Evolutionary conservation across 2,888 invertebrate species (phyloP).

Genomic region (Leucania comma): DNA sequence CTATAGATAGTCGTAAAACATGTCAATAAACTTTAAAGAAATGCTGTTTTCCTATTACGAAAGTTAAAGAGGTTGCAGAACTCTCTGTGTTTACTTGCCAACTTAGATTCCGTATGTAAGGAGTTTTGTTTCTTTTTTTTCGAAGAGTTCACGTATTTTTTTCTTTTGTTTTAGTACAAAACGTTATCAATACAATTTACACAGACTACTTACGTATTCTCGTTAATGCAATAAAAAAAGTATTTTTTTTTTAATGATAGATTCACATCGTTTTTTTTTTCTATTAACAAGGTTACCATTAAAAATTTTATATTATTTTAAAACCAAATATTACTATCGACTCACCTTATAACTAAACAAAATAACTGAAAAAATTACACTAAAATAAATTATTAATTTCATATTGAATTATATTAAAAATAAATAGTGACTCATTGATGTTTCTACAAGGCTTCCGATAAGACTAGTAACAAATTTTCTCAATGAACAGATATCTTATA

Average conservation of each 20-base stretch:
- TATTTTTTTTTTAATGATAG: background rate
- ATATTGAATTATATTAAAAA: constrained; percentile 57
- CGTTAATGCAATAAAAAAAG: background rate
- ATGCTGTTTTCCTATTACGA: constrained; percentile 31
- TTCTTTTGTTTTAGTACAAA: background rate
- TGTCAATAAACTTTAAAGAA: constrained; percentile 29
- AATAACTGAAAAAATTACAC: constrained; percentile 52
- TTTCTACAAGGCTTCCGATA: constrained; percentile 21
- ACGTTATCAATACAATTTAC: too few relatives aligned
- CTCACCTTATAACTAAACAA: constrained; percentile 66
- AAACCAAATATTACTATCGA: background rate
- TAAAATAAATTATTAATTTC: constrained; percentile 61
- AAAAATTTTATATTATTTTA: background rate
- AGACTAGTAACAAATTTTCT: constrained; percentile 21
- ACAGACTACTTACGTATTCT: too few relatives aligned
- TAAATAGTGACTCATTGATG: constrained; percentile 44
- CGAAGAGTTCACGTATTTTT: constrained; percentile 1
- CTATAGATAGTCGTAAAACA: constrained; percentile 10
- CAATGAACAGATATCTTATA: constrained; percentile 44
- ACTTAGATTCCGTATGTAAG: constrained; percentile 16
- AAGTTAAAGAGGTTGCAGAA: constrained; percentile 41
- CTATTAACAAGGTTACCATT: background rate
- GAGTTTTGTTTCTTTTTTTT: constrained; percentile 9
- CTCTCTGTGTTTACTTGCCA: constrained; percentile 29
- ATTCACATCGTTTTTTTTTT: background rate